Percentiles rank a stretch among this genome's conserved stretches.
These are phyloP conservation scores for Himalopsyche japonica DNA, from an alignment of 2,888 invertebrate genomes.

Conservation along the genomic window DNA sequence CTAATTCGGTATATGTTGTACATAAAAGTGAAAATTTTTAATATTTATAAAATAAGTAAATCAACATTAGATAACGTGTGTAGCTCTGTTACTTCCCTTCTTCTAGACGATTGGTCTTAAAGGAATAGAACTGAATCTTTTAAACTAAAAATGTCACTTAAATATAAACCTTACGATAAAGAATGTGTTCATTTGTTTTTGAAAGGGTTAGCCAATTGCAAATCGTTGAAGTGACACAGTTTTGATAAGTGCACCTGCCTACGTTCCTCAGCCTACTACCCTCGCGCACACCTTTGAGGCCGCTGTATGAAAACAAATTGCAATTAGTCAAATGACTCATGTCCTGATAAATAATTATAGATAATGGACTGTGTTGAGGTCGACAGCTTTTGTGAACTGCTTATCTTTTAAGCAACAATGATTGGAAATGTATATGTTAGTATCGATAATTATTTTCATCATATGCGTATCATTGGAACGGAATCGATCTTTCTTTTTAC, in stretches of 20 bases:
- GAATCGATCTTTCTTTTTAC: too few species aligned
- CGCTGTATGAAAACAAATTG: neutral
- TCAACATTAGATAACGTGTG: too few species aligned
- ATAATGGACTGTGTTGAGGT: neutral
- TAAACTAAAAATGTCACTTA: too few species aligned
- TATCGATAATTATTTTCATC: neutral
- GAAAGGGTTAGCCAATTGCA: neutral
- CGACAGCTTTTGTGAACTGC: neutral
- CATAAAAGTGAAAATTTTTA: too few species aligned
- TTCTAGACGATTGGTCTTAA: too few species aligned
- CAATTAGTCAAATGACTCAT: neutral
- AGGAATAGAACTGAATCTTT: too few species aligned
- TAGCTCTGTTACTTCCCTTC: too few species aligned
- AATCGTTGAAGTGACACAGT: slow-evolving; percentile 9
- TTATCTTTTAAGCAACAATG: neutral
- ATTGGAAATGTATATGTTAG: neutral
- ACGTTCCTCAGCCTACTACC: neutral
- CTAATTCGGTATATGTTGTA: too few species aligned
- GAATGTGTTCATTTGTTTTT: too few species aligned
- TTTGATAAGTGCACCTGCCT: slow-evolving; percentile 19
- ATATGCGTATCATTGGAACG: too few species aligned
- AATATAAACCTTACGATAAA: neutral
- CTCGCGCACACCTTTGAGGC: neutral
- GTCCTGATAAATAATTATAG: neutral
- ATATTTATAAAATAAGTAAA: too few species aligned